Percentiles rank a stretch among this genome's conserved stretches.
Conservation (phyloP, 1,140 invertebrate species). For the Sitobion miscanthi region DNA sequence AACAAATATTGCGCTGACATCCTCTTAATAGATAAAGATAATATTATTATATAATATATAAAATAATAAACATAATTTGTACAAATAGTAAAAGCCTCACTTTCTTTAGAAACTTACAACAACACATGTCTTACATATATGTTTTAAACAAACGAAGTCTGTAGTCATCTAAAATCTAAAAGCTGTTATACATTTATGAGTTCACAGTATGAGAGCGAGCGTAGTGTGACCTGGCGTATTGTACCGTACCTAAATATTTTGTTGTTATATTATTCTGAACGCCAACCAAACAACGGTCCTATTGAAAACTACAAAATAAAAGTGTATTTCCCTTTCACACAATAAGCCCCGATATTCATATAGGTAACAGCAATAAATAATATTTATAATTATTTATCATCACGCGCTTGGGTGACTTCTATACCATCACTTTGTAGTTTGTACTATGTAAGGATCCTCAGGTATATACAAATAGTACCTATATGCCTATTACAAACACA, state of each 20-base stretch:
- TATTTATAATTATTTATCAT: not conserved
- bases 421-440: not conserved
- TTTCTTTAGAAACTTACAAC: no score
- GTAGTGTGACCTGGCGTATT: not conserved
- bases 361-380: not conserved
- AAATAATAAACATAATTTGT: no score
- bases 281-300: not conserved
- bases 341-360: not conserved
- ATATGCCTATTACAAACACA: not conserved
- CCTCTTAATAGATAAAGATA: no score
- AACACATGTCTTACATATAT: no score
- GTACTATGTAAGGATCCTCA: not conserved
- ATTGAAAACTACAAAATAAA: not conserved
- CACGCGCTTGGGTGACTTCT: not conserved
- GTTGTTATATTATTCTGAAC: not conserved
- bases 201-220: not conserved
- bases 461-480: not conserved
- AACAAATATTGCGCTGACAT: no score
- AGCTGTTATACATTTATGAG: not conserved
- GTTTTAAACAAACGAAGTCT: not conserved
- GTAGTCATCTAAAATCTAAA: not conserved
- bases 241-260: not conserved
- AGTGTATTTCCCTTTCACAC: not conserved
- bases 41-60: no score
- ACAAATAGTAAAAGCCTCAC: no score